Evolutionary conservation across 2,113 vertebrate genomes (phyloP).

Genomic region (Todiramphus chloris): DNA sequence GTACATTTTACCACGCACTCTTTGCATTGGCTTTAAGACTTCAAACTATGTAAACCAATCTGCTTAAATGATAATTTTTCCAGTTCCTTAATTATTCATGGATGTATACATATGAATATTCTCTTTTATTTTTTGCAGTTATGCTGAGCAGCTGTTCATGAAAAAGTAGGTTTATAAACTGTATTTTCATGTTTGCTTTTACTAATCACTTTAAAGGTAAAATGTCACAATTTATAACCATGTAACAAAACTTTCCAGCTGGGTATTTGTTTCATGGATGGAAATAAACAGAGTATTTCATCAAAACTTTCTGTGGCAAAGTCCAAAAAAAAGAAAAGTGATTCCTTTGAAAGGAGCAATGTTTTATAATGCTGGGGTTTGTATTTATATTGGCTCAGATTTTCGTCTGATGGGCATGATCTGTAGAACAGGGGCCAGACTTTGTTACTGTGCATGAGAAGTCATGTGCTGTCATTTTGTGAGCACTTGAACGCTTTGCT

Average conservation of each 20-base stretch:
- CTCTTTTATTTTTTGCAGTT: constrained; percentile 56
- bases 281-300: neutral
- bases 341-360: neutral
- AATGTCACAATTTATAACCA: neutral
- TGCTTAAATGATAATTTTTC: neutral
- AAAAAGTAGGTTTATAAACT: constrained; percentile 73
- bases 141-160: constrained; percentile 59
- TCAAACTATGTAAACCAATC: neutral
- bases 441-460: neutral
- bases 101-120: constrained; percentile 10
- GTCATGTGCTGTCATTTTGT: neutral
- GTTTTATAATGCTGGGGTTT: neutral
- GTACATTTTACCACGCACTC: neutral
- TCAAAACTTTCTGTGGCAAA: neutral
- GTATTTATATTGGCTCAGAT: neutral
- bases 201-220: constrained; percentile 50
- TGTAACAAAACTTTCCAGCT: neutral
- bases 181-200: constrained; percentile 30
- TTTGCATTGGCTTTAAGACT: neutral
- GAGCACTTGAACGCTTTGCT: neutral
- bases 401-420: neutral
- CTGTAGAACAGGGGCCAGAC: neutral
- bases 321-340: neutral
- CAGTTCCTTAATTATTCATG: neutral
- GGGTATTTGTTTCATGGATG: neutral